A percentile compares a stretch with the other conserved stretches of the same genome.
Evolutionary conservation across 2,113 vertebrate genomes (phyloP).

Genomic region (Neofelis nebulosa): DNA sequence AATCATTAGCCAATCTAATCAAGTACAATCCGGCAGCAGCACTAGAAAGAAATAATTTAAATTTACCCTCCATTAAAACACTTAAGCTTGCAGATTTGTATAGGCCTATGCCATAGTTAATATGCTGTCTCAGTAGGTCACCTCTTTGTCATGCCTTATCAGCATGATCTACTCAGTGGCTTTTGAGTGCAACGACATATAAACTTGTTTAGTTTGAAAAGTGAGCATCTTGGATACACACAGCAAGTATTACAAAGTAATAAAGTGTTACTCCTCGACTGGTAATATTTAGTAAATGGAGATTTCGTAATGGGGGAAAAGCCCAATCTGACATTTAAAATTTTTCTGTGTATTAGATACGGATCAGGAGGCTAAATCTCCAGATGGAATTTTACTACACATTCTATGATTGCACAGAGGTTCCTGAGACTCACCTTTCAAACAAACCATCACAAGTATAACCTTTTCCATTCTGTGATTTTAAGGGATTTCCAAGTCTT

Average conservation of each 20-base stretch:
- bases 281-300: neutral
- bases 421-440: conserved; percentile 25
- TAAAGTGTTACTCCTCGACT: neutral
- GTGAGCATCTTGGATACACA: neutral
- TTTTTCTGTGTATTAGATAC: neutral
- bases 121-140: neutral
- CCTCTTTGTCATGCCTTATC: neutral
- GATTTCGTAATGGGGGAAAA: neutral
- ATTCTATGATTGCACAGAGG: neutral
- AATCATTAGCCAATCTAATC: neutral
- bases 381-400: neutral
- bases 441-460: neutral
- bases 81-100: neutral
- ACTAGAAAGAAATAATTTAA: conserved; percentile 37
- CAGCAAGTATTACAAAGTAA: neutral
- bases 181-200: neutral
- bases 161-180: neutral
- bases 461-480: conserved; percentile 53
- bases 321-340: neutral
- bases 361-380: neutral
- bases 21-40: neutral
- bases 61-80: neutral
- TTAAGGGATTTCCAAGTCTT: conserved; percentile 59
- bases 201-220: conserved; percentile 24
- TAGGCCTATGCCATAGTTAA: neutral